Conservation (phyloP, 2,113 vertebrate genomes). For the Tenrec ecaudatus region DNA sequence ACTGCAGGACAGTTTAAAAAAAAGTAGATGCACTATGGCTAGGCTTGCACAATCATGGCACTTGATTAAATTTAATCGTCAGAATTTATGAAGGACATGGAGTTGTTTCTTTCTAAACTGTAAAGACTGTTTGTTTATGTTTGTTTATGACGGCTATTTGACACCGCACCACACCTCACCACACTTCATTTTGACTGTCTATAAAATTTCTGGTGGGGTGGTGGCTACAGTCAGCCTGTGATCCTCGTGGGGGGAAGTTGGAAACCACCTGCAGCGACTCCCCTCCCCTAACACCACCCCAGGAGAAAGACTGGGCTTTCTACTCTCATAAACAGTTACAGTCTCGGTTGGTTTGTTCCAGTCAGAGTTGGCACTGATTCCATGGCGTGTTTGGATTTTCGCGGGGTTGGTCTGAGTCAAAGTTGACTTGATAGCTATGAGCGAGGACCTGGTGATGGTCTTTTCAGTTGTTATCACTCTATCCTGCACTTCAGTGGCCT, state of each 20-base stretch:
- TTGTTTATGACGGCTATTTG: constrained; percentile 50
- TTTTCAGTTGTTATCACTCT: not conserved
- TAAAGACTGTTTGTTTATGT: constrained; percentile 7
- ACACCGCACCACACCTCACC: not conserved
- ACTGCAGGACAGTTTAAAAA: constrained; percentile 59
- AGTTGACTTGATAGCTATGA: too few species aligned
- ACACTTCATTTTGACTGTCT: constrained; percentile 6
- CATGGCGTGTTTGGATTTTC: too few species aligned
- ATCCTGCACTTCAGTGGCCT: not conserved
- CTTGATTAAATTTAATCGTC: constrained; percentile 64
- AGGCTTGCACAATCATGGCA: constrained; percentile 64
- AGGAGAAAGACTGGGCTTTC: too few species aligned
- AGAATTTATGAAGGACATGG: constrained; percentile 48
- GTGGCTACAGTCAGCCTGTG: too few species aligned
- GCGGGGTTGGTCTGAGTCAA: too few species aligned
- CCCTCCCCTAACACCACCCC: too few species aligned
- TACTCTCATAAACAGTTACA: too few species aligned
- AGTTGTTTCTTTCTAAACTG: constrained; percentile 47
- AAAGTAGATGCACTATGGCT: constrained; percentile 15
- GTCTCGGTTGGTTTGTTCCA: too few species aligned
- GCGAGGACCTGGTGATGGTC: not conserved
- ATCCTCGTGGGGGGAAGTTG: too few species aligned
- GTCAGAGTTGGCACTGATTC: too few species aligned
- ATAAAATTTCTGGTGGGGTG: too few species aligned
- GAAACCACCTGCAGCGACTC: too few species aligned